These are phyloP conservation scores for Agrochola macilenta DNA, from an alignment of 2,888 invertebrate genomes.

Conservation along the genomic window DNA sequence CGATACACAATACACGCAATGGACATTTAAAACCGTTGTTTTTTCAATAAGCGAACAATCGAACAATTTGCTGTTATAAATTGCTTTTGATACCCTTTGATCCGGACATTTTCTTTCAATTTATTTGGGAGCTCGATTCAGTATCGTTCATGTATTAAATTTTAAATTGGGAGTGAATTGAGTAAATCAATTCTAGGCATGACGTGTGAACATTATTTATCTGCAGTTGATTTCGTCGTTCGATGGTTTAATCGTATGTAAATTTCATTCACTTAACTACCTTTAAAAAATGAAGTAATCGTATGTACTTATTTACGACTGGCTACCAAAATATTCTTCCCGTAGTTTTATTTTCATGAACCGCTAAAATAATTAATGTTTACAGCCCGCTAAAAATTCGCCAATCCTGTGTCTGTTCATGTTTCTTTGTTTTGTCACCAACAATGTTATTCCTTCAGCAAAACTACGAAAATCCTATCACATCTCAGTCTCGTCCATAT, in stretches of 20 bases:
- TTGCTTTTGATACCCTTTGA: conserved; percentile 55
- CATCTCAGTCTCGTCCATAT: background rate
- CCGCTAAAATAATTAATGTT: no score
- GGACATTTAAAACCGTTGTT: conserved; percentile 31
- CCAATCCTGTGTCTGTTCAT: no score
- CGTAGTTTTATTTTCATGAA: background rate
- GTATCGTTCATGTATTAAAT: conserved; percentile 23
- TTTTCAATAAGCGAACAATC: conserved; percentile 50
- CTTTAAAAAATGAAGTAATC: background rate
- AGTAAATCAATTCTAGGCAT: conserved; percentile 21
- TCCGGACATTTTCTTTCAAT: conserved; percentile 49
- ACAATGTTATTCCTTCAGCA: no score
- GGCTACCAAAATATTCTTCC: background rate
- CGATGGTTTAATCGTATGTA: background rate
- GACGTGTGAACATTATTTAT: conserved; percentile 6
- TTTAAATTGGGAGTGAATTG: conserved; percentile 27
- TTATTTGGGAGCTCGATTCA: conserved; percentile 34
- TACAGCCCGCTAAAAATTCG: no score
- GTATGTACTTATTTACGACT: background rate
- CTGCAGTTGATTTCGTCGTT: background rate
- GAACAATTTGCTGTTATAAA: conserved; percentile 52
- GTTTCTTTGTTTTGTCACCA: no score
- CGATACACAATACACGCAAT: conserved; percentile 3
- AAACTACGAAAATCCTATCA: background rate
- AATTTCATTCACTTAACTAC: background rate